Evolutionary conservation across 2,888 invertebrate species (phyloP).

Genomic region (Helobdella robusta): DNA sequence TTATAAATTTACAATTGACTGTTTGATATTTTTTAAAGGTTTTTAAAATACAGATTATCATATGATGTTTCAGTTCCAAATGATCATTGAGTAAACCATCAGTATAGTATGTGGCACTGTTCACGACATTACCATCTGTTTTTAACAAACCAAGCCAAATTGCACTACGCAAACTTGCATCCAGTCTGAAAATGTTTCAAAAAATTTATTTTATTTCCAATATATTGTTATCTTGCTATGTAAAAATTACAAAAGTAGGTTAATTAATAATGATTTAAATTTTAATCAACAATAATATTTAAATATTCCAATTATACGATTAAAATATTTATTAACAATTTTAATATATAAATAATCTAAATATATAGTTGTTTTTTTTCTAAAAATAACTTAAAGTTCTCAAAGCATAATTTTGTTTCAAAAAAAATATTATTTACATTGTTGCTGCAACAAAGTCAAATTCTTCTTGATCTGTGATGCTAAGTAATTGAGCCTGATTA

Average conservation of each 20-base stretch:
- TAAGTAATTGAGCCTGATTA: not conserved
- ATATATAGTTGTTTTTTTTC: not conserved
- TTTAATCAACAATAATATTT: no score
- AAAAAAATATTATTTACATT: constrained; percentile 1
- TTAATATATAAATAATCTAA: not conserved
- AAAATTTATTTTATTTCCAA: no score
- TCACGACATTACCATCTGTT: not conserved
- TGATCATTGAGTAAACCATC: not conserved
- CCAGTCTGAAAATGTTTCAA: no score
- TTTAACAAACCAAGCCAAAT: not conserved
- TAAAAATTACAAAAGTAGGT: no score
- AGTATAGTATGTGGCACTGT: constrained; percentile 1
- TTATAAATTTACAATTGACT: no score
- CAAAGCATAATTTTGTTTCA: not conserved
- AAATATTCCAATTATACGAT: no score
- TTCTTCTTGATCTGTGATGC: constrained; percentile 15
- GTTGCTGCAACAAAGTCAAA: constrained; percentile 1
- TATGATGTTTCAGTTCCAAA: not conserved
- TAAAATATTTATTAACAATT: no score
- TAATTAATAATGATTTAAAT: no score
- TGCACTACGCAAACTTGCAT: no score
- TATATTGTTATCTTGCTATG: no score
- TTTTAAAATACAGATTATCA: no score
- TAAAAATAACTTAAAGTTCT: not conserved
- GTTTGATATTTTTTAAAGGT: no score